Conservation (phyloP, 1,140 invertebrate species). For the Aphelinus atriplicis region DNA sequence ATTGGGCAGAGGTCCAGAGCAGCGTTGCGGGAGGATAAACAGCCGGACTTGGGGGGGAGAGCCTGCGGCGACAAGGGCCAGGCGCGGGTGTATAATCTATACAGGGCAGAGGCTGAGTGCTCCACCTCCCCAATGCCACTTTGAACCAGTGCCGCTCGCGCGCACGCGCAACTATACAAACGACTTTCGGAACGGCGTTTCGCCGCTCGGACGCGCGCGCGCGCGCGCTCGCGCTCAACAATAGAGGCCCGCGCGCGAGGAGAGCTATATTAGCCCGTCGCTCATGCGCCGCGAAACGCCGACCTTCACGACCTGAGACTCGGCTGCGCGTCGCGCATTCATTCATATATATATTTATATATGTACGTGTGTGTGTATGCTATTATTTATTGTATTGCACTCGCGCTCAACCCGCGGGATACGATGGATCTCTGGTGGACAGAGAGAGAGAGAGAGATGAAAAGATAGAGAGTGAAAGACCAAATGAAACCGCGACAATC, state of each 20-base stretch:
- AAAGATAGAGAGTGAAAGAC: too few relatives aligned
- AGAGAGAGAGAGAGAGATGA: too few relatives aligned
- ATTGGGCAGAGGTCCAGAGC: slow-evolving; percentile 62
- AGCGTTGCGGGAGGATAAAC: slow-evolving; percentile 49
- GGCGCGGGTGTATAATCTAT: slow-evolving; percentile 41
- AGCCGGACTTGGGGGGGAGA: too few relatives aligned
- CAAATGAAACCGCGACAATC: too few relatives aligned
- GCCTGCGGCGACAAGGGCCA: background rate
- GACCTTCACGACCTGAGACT: background rate
- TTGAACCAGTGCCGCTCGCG: slow-evolving; percentile 60
- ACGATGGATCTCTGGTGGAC: too few relatives aligned
- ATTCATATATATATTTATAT: too few relatives aligned
- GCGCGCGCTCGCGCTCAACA: background rate
- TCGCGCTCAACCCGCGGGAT: too few relatives aligned
- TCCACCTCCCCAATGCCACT: slow-evolving; percentile 58
- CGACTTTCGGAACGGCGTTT: background rate
- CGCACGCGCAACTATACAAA: background rate
- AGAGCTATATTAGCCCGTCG: too few relatives aligned
- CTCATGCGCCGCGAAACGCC: too few relatives aligned
- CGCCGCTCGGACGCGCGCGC: slow-evolving; percentile 13
- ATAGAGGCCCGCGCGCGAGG: too few relatives aligned
- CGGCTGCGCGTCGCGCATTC: background rate
- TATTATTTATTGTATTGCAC: too few relatives aligned
- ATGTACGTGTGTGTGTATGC: too few relatives aligned
- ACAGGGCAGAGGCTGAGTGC: slow-evolving; percentile 49